Evolutionary conservation across 2,888 invertebrate genomes (phyloP).

Genomic region (Micropterix aruncella): DNA sequence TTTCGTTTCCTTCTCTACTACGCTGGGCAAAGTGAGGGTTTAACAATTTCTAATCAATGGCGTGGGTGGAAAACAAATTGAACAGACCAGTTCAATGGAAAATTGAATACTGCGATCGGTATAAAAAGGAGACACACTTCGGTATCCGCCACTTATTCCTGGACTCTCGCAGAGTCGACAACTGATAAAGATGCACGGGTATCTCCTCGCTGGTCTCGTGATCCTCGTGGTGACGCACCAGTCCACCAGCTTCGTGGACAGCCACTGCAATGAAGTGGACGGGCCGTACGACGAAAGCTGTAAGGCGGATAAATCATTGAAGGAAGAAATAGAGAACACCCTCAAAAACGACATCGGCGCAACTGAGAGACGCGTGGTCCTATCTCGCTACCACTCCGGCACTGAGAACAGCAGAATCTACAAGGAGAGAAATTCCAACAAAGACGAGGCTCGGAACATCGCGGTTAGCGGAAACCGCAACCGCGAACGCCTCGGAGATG

Average conservation of each 20-base stretch:
- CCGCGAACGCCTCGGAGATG: too few species aligned
- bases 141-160: neutral
- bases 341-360: conserved; percentile 11
- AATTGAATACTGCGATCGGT: neutral
- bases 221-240: conserved; percentile 10
- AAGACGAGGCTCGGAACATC: conserved; percentile 7
- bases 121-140: neutral
- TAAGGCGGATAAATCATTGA: conserved; percentile 9
- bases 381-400: conserved; percentile 12
- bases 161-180: too few species aligned
- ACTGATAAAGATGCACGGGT: neutral
- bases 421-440: conserved; percentile 11
- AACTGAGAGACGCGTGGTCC: conserved; percentile 9
- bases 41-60: neutral
- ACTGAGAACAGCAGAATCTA: conserved; percentile 13
- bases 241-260: conserved; percentile 11
- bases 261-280: conserved; percentile 6
- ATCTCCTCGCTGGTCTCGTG: neutral
- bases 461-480: too few species aligned
- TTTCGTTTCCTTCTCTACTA: too few species aligned
- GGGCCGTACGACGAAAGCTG: conserved; percentile 5
- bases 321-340: conserved; percentile 10
- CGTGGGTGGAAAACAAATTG: neutral
- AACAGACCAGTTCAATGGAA: neutral
- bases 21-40: neutral